Conservation (phyloP, 1,140 invertebrate species). For the Bombus polaris region DNA sequence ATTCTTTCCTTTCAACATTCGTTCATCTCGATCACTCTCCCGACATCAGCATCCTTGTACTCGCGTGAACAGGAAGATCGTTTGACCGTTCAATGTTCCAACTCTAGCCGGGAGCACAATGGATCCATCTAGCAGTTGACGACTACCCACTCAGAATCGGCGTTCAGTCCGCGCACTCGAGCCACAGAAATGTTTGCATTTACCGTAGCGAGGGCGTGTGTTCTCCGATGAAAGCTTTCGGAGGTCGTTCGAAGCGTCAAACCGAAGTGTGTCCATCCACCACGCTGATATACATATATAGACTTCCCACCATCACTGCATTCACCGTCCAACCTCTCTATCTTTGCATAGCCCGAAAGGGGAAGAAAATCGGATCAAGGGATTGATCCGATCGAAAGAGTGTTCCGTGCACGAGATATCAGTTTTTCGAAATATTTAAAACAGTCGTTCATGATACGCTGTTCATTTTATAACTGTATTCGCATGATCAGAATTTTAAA, state of each 20-base stretch:
- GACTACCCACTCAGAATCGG: slow-evolving; percentile 63
- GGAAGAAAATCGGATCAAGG: slow-evolving; percentile 46
- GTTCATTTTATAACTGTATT: not conserved
- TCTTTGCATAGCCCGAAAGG: slow-evolving; percentile 55
- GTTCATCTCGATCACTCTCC: slow-evolving; percentile 4
- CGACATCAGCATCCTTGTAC: slow-evolving; percentile 44
- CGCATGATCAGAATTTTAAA: not conserved
- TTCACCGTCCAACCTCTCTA: slow-evolving; percentile 48
- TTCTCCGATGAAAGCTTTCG: slow-evolving; percentile 72
- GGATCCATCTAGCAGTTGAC: slow-evolving; percentile 71
- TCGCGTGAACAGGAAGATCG: slow-evolving; percentile 55
- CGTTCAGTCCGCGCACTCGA: slow-evolving; percentile 58
- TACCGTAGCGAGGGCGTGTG: slow-evolving; percentile 66
- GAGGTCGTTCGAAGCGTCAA: slow-evolving; percentile 70
- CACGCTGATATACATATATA: slow-evolving; percentile 31
- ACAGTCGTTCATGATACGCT: not conserved
- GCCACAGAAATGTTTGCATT: slow-evolving; percentile 79
- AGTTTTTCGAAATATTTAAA: not conserved
- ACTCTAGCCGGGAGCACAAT: slow-evolving; percentile 73
- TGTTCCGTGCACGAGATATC: not conserved
- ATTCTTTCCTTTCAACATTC: slow-evolving; percentile 40
- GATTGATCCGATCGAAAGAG: slow-evolving; percentile 9
- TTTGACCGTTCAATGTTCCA: slow-evolving; percentile 68
- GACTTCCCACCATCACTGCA: slow-evolving; percentile 31
- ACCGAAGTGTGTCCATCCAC: slow-evolving; percentile 71